phyloP scores from a whole-genome alignment of 1,140 invertebrate species.

The Polypedilum pembai region DNA sequence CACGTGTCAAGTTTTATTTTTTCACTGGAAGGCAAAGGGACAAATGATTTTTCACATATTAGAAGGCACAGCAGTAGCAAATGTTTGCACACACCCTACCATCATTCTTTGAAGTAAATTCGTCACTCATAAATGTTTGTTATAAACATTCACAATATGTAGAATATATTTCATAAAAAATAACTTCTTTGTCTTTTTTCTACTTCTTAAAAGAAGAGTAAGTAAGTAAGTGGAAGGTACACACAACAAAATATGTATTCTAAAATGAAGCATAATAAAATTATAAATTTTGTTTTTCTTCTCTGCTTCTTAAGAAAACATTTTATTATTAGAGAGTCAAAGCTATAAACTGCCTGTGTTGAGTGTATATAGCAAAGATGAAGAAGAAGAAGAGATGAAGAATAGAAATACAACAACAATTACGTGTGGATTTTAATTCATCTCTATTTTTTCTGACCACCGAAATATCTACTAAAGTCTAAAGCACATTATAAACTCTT shows the following conservation, averaged over 20 bases:
- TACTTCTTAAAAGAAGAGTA: not conserved
- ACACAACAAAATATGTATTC: not conserved
- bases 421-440: conserved; percentile 18
- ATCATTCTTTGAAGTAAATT: not conserved
- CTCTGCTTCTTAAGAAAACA: conserved; percentile 15
- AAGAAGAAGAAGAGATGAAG: not conserved
- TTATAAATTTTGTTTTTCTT: not conserved
- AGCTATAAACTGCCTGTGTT: not conserved
- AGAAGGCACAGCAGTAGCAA: not conserved
- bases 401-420: conserved; percentile 17
- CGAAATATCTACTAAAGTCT: not conserved
- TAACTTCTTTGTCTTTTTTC: not conserved
- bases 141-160: not conserved
- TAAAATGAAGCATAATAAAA: conserved; percentile 14
- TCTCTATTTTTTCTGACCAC: not conserved
- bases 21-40: not conserved
- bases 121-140: no score
- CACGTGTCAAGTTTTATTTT: not conserved
- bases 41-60: not conserved
- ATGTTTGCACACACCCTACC: conserved; percentile 2
- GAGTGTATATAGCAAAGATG: not conserved
- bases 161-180: not conserved
- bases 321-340: not conserved
- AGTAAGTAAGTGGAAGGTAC: not conserved
- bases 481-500: no score